Base-by-base conservation (phyloP, 30 jellyfish, hydroid and myxozoan genomes). In the Pseudorhiza aurosa region DNA sequence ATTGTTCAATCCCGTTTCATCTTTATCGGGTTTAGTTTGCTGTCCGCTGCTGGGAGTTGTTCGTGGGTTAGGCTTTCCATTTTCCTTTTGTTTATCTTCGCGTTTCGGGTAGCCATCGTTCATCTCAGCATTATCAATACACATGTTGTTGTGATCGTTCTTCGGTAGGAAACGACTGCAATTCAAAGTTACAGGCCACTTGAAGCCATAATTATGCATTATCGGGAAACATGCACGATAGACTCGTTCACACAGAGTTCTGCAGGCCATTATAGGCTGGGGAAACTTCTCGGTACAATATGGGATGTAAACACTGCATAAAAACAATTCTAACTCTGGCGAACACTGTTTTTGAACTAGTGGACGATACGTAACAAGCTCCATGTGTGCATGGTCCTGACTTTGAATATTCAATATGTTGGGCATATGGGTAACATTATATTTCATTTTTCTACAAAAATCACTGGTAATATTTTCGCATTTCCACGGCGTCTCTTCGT, bases 161-260 rank as follows among this genome's bases (percentile, higher is more conserved):
- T 67, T 73, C 67, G 81, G 89, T 1, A 95, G 97, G 68, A 93
- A 93, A 15, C 62, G 81, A 49, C 85, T 59, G 91, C 99, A 93
- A 58, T 86, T 82, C 55, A 93, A 71, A 58, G 42, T 30, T 1
- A 56, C 76, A 39, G 99, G 99, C 97, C 97, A 86, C 10, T 21
- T 15, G 43, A 74, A 86, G 14, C 83, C 96, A 49, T 24, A 82
- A 37, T 32, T 55, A 14, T 50, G 12, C 94, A 93, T 69, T 19
- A 36, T 27, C 0, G 88, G 89, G 9, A 24, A 65, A 58, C 99
- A 93, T 1, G 85, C 65, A 0, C 42, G 27, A 33, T 75, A 32
- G 27, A 93, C 99, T 19, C 93, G 97, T 74, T 93, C 99, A 55
- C 99, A 93, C 29, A 93, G 56, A 3, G 96, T 78, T 49, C 96